Conservation (phyloP, 2,113 vertebrate species). For the Aptenodytes patagonicus region DNA sequence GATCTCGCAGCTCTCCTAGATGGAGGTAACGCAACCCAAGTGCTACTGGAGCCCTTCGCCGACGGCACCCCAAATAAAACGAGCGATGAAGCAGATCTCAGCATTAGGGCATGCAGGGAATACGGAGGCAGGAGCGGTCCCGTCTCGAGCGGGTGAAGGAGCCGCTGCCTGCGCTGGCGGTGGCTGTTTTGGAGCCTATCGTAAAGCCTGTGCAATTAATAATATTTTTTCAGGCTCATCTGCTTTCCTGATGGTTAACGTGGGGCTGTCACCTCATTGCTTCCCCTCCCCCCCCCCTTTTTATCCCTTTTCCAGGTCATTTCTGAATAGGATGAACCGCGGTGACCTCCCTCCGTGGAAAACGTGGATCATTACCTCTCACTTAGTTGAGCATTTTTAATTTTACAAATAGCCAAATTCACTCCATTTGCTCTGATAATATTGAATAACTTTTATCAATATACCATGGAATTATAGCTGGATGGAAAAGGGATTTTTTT, state of each 20-base stretch:
- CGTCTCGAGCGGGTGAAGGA: accelerated
- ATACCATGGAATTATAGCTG: not conserved
- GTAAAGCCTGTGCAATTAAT: not conserved
- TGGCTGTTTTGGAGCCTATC: not conserved
- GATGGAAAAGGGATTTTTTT: not conserved
- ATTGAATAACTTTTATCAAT: not conserved
- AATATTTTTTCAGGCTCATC: not conserved
- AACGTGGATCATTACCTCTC: not conserved
- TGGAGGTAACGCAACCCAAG: not conserved
- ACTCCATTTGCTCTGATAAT: not conserved
- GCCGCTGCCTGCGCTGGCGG: not conserved
- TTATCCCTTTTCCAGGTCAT: not conserved
- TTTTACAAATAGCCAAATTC: not conserved
- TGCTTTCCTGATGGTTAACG: not conserved
- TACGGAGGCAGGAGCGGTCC: accelerated
- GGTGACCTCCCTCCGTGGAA: not conserved
- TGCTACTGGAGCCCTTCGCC: not conserved
- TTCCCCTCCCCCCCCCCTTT: accelerated
- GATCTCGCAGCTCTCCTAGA: not conserved
- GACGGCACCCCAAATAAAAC: not conserved
- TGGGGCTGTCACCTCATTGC: not conserved
- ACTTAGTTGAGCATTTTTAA: not conserved
- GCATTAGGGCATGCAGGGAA: accelerated
- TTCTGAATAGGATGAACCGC: not conserved
- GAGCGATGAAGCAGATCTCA: not conserved